Evolutionary conservation across 2,113 vertebrate genomes (phyloP).

Genomic region (Acinonyx jubatus): DNA sequence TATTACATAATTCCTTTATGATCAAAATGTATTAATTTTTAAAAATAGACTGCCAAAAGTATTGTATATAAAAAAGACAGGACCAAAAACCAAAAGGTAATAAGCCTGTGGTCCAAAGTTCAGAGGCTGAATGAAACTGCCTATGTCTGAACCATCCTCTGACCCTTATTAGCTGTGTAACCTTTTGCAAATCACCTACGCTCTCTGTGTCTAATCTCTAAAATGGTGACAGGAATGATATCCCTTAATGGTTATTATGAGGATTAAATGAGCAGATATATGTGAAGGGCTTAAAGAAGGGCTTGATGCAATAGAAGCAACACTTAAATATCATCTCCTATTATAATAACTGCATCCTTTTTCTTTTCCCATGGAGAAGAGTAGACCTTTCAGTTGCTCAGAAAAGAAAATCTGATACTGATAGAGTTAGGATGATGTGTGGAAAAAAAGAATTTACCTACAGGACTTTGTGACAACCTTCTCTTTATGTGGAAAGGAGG

Average conservation of each 20-base stretch:
- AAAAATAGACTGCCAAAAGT: neutral
- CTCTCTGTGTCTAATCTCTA: neutral
- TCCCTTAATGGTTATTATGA: neutral
- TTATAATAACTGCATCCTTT: neutral
- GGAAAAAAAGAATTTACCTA: neutral
- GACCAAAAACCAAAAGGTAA: neutral
- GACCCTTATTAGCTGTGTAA: neutral
- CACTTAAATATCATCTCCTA: neutral
- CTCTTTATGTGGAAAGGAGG: neutral
- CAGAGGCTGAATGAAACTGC: neutral
- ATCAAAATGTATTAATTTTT: neutral
- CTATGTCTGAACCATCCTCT: neutral
- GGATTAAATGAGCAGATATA: neutral
- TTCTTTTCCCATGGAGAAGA: neutral
- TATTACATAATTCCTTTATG: neutral
- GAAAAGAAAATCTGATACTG: neutral
- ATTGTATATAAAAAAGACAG: neutral
- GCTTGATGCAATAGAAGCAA: neutral
- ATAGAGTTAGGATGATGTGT: neutral
- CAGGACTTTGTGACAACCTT: neutral
- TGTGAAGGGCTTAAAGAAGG: neutral
- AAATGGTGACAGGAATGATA: neutral
- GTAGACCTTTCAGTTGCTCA: neutral
- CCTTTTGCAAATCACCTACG: neutral
- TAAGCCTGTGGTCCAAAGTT: neutral